phyloP scores from a whole-genome alignment of 2,113 vertebrate species.

The Neoarius graeffei region DNA sequence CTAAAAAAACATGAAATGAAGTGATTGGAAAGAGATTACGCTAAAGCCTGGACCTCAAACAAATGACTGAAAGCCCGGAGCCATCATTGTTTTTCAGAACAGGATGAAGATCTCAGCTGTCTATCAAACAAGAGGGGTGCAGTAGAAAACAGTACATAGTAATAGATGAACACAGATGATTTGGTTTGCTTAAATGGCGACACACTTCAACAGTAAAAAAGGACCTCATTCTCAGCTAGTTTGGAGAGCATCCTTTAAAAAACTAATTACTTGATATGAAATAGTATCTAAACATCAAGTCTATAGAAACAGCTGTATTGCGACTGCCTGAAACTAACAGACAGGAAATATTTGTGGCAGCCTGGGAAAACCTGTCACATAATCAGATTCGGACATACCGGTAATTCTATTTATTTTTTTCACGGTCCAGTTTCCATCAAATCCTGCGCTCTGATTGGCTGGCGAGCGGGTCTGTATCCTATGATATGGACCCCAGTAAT shows the following conservation, averaged over 20 bases:
- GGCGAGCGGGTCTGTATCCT: too few species aligned
- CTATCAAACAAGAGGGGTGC: background rate
- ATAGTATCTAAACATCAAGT: too few species aligned
- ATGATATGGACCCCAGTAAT: too few species aligned
- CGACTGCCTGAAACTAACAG: background rate
- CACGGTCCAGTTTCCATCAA: too few species aligned
- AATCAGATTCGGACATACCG: background rate
- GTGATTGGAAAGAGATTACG: conserved; percentile 52
- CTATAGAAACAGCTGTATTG: background rate
- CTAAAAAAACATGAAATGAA: background rate
- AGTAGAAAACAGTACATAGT: background rate
- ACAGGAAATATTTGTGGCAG: conserved; percentile 2
- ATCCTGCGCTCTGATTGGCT: too few species aligned
- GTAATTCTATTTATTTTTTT: background rate
- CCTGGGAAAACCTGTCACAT: background rate
- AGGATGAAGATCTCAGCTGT: background rate
- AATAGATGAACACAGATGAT: background rate
- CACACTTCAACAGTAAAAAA: background rate
- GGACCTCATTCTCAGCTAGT: background rate
- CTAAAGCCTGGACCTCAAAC: background rate
- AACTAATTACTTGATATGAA: background rate
- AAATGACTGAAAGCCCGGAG: background rate
- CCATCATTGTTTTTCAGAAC: background rate
- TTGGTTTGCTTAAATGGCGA: background rate
- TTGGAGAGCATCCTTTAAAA: background rate